Evolutionary conservation across 2,888 invertebrate genomes (phyloP).

Genomic region (Stomorhina lunata): DNA sequence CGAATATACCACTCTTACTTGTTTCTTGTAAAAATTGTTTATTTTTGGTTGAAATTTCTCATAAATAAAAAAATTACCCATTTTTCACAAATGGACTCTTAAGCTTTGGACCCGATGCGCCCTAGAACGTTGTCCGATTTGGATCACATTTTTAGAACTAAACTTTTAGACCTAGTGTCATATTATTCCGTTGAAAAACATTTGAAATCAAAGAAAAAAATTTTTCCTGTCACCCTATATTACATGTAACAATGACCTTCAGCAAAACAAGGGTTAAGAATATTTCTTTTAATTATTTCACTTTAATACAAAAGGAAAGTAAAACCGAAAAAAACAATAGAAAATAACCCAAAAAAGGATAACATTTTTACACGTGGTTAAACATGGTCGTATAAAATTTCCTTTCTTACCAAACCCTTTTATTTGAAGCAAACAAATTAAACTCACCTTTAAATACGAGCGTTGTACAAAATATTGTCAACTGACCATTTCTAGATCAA

Average conservation of each 20-base stretch:
- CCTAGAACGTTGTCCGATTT: too few species aligned
- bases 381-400: constrained; percentile 30
- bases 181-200: too few species aligned
- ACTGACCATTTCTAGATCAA: constrained; percentile 25
- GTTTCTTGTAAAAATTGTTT: too few species aligned
- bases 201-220: too few species aligned
- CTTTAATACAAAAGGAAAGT: not conserved
- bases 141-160: too few species aligned
- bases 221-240: too few species aligned
- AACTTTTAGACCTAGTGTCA: too few species aligned
- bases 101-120: too few species aligned
- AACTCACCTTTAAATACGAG: not conserved
- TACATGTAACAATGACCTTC: not conserved
- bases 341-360: constrained; percentile 29
- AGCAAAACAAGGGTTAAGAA: not conserved
- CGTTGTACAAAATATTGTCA: not conserved
- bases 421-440: not conserved
- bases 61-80: too few species aligned
- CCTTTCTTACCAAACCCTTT: not conserved
- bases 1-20: too few species aligned
- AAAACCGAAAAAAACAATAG: not conserved
- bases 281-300: constrained; percentile 17
- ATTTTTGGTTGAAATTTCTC: too few species aligned
- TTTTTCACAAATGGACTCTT: too few species aligned
- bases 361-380: constrained; percentile 34